phyloP scores from a whole-genome alignment of 2,113 vertebrate species.

The Variabilichromis moorii region DNA sequence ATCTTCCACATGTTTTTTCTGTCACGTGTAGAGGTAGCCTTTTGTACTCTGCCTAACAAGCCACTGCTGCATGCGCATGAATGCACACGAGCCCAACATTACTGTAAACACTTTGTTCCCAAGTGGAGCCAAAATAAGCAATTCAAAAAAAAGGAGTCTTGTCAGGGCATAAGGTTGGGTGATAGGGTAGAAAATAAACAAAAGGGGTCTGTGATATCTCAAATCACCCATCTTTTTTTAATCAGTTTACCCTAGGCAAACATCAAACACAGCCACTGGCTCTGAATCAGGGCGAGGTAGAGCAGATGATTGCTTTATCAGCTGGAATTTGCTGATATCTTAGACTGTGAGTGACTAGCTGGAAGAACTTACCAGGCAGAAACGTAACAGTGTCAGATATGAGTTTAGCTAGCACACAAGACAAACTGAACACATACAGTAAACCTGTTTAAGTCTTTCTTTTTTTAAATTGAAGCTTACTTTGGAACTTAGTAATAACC shows the following conservation, averaged over 20 bases:
- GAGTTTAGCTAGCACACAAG: not conserved
- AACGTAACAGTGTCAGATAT: slow-evolving; percentile 6
- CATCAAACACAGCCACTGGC: slow-evolving; percentile 56
- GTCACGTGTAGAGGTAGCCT: not conserved
- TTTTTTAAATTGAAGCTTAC: not conserved
- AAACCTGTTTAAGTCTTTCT: not conserved
- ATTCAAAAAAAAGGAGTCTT: not conserved
- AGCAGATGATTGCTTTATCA: slow-evolving; percentile 69
- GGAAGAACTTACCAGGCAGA: slow-evolving; percentile 18
- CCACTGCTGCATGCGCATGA: not conserved
- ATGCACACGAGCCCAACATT: not conserved
- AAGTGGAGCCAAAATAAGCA: not conserved
- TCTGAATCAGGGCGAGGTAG: slow-evolving; percentile 43
- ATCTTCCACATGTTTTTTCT: slow-evolving; percentile 31
- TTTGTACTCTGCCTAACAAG: slow-evolving; percentile 1
- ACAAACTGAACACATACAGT: not conserved
- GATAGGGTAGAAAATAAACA: slow-evolving; percentile 54
- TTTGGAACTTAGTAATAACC: not conserved
- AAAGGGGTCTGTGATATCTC: slow-evolving; percentile 29
- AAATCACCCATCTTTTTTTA: slow-evolving; percentile 46
- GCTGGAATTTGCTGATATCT: slow-evolving; percentile 64
- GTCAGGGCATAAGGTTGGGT: not conserved
- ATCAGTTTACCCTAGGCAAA: slow-evolving; percentile 60
- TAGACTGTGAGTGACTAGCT: slow-evolving; percentile 13
- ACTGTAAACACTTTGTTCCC: not conserved